phyloP scores from a whole-genome alignment of 2,113 vertebrate genomes.

The Bolborhynchus lineola region DNA sequence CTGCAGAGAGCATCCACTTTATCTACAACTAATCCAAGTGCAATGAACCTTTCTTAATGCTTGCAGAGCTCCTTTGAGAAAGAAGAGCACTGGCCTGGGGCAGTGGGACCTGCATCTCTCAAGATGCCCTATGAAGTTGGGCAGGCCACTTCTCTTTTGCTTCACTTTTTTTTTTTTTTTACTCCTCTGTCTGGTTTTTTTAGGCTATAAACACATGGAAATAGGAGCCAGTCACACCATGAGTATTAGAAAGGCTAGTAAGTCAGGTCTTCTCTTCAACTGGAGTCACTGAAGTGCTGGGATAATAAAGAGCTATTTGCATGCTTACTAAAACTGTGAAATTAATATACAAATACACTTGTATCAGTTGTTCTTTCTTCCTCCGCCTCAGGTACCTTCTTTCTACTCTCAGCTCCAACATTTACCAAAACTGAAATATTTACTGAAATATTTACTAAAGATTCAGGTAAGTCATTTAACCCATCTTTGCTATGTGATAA shows the following conservation, averaged over 20 bases:
- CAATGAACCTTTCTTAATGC: background rate
- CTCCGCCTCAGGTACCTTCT: background rate
- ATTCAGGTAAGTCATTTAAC: background rate
- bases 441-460: background rate
- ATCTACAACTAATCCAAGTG: background rate
- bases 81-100: background rate
- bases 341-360: background rate
- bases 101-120: background rate
- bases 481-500: background rate
- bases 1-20: background rate
- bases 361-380: background rate
- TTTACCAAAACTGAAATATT: background rate
- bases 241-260: background rate
- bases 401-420: background rate
- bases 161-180: background rate
- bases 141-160: background rate
- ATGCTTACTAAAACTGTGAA: background rate
- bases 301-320: background rate
- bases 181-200: background rate
- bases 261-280: background rate
- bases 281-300: background rate
- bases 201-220: background rate
- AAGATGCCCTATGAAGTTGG: background rate
- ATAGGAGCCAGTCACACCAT: background rate
- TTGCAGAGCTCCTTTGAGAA: background rate